Conservation (phyloP, 1,140 invertebrate genomes). For the Ectropis grisescens region DNA sequence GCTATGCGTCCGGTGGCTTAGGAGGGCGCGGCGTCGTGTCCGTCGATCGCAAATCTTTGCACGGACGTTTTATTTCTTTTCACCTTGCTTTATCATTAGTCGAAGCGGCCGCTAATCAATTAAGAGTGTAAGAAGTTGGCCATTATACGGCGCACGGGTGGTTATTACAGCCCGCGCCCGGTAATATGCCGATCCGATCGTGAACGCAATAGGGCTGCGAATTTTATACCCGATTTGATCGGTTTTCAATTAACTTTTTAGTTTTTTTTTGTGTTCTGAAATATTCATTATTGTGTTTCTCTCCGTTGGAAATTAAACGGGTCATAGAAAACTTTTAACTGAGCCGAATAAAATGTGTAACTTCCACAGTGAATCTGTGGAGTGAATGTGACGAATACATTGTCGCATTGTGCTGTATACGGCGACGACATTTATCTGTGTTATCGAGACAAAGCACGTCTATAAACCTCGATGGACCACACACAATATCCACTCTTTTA, state of each 20-base stretch:
- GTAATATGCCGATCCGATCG: constrained; percentile 65
- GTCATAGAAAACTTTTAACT: constrained; percentile 5
- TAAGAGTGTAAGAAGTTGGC: constrained; percentile 67
- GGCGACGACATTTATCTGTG: constrained; percentile 62
- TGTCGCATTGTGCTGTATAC: constrained; percentile 49
- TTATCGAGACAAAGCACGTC: constrained; percentile 60
- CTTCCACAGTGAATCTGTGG: constrained; percentile 43
- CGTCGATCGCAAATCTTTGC: constrained; percentile 48
- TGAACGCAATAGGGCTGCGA: constrained; percentile 63
- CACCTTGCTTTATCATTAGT: constrained; percentile 66
- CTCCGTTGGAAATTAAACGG: too few relatives aligned
- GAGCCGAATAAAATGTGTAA: constrained; percentile 14
- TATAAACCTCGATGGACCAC: constrained; percentile 65
- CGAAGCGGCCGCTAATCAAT: constrained; percentile 67
- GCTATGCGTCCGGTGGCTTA: constrained; percentile 34
- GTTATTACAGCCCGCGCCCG: constrained; percentile 61
- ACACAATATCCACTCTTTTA: constrained; percentile 58
- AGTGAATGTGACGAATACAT: constrained; percentile 49
- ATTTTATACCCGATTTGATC: constrained; percentile 54
- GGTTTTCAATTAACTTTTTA: constrained; percentile 57
- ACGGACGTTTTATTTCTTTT: constrained; percentile 61
- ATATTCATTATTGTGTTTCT: too few relatives aligned
- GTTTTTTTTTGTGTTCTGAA: constrained; percentile 24
- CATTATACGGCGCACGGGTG: constrained; percentile 59
- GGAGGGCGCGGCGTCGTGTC: constrained; percentile 18